A percentile compares a stretch with the other conserved stretches of the same genome.
Evolutionary conservation across 2,113 vertebrate genomes (phyloP).

Genomic region (Syngnathus typhle): DNA sequence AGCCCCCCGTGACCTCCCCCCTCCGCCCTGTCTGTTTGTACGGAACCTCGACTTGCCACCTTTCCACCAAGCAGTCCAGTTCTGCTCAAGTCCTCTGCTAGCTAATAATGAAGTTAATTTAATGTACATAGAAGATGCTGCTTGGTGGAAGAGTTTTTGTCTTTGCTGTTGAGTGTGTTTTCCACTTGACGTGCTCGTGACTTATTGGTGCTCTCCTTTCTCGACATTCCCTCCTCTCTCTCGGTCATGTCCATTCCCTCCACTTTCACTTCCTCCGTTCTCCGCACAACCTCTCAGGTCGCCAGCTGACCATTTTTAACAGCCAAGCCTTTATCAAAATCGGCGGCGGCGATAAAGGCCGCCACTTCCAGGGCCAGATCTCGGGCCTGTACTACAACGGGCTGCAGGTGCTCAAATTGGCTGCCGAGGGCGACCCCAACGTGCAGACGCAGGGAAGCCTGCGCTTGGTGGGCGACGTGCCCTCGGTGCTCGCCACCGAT

Average conservation of each 20-base stretch:
- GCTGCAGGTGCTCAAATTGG: constrained; percentile 88
- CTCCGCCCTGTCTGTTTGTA: constrained; percentile 33
- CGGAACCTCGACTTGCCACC: constrained; percentile 13
- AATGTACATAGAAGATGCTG: neutral
- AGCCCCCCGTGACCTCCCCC: neutral
- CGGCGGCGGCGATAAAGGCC: constrained; percentile 84
- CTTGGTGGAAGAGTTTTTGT: constrained; percentile 5
- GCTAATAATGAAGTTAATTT: neutral
- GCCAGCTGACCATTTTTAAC: constrained; percentile 94
- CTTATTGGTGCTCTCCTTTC: constrained; percentile 42
- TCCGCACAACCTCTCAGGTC: constrained; percentile 68
- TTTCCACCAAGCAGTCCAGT: constrained; percentile 5
- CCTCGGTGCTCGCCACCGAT: constrained; percentile 84
- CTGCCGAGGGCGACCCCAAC: constrained; percentile 85
- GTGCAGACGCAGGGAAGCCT: constrained; percentile 86
- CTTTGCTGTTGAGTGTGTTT: constrained; percentile 15
- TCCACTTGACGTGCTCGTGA: constrained; percentile 5
- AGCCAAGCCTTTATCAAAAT: constrained; percentile 91
- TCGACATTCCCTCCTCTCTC: neutral
- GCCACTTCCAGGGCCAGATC: constrained; percentile 91
- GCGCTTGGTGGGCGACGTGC: constrained; percentile 85
- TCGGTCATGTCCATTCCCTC: constrained; percentile 7
- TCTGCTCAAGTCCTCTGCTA: too few relatives aligned
- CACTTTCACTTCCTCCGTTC: constrained; percentile 13
- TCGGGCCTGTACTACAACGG: constrained; percentile 93